These are phyloP conservation scores for Myotis daubentonii DNA, from an alignment of 2,797 vertebrate species.

Conservation along the genomic window DNA sequence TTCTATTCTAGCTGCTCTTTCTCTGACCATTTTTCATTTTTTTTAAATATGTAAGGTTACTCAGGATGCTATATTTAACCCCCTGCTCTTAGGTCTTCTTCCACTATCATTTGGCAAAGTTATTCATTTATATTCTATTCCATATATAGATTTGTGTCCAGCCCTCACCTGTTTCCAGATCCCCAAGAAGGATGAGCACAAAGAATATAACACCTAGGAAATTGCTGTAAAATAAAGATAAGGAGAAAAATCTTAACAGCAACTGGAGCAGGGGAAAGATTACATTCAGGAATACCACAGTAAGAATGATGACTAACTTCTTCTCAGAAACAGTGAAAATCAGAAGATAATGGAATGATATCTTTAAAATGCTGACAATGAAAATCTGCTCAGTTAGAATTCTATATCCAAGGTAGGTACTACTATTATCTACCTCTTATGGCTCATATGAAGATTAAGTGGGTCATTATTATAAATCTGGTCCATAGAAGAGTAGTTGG, in stretches of 20 bases:
- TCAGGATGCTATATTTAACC: background rate
- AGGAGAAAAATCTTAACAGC: slow-evolving; percentile 5
- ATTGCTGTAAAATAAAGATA: background rate
- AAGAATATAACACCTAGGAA: background rate
- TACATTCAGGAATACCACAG: background rate
- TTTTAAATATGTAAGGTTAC: background rate
- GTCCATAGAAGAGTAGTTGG: background rate
- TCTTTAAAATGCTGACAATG: background rate
- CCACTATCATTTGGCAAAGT: background rate
- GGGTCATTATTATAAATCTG: background rate
- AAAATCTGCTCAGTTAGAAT: background rate
- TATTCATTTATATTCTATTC: background rate
- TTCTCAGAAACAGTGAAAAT: background rate
- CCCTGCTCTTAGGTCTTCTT: background rate
- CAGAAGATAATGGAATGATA: background rate
- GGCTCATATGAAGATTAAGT: background rate
- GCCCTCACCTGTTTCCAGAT: background rate
- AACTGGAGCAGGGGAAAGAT: background rate
- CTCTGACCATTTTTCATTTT: background rate
- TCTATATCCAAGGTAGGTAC: background rate
- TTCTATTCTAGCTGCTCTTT: background rate
- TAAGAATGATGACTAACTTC: background rate
- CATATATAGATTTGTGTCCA: background rate
- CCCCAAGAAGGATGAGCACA: background rate
- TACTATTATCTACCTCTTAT: background rate